Conservation (phyloP, 1,140 invertebrate species). For the Arctopsyche grandis region DNA sequence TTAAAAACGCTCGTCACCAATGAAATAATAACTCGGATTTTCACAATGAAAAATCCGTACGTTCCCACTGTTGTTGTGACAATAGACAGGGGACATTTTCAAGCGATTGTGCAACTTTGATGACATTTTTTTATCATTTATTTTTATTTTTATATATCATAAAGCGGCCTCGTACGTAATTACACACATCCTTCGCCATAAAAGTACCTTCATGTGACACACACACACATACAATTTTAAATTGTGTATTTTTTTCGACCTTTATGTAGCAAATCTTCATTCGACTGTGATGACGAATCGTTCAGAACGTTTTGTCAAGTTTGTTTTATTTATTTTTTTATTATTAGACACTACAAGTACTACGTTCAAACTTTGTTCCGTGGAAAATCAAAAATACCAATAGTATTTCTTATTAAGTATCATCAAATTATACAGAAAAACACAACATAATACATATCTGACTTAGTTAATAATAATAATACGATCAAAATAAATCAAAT, state of each 20-base stretch:
- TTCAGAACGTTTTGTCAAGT: too few relatives aligned
- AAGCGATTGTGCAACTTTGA: slow-evolving; percentile 43
- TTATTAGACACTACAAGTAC: too few relatives aligned
- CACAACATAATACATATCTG: too few relatives aligned
- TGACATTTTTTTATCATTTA: slow-evolving; percentile 37
- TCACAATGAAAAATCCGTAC: slow-evolving; percentile 34
- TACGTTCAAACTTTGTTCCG: too few relatives aligned
- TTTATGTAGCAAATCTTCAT: too few relatives aligned
- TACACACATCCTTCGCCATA: slow-evolving; percentile 37
- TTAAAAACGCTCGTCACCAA: slow-evolving; percentile 19
- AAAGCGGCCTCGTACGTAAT: slow-evolving; percentile 36
- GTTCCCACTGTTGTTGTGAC: slow-evolving; percentile 31
- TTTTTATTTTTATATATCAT: slow-evolving; percentile 8
- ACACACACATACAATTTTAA: not conserved
- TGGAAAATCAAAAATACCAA: too few relatives aligned
- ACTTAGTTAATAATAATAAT: too few relatives aligned
- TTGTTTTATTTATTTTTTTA: too few relatives aligned
- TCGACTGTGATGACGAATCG: too few relatives aligned
- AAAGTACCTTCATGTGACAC: not conserved
- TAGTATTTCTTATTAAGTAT: too few relatives aligned
- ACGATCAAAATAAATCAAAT: too few relatives aligned
- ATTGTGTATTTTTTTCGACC: not conserved
- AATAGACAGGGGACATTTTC: slow-evolving; percentile 35
- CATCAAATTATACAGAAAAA: too few relatives aligned
- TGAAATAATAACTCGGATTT: slow-evolving; percentile 33